Percentiles rank a stretch among this genome's conserved stretches.
Evolutionary conservation across 2,113 vertebrate genomes (phyloP).

Genomic region (Ptilonorhynchus violaceus): DNA sequence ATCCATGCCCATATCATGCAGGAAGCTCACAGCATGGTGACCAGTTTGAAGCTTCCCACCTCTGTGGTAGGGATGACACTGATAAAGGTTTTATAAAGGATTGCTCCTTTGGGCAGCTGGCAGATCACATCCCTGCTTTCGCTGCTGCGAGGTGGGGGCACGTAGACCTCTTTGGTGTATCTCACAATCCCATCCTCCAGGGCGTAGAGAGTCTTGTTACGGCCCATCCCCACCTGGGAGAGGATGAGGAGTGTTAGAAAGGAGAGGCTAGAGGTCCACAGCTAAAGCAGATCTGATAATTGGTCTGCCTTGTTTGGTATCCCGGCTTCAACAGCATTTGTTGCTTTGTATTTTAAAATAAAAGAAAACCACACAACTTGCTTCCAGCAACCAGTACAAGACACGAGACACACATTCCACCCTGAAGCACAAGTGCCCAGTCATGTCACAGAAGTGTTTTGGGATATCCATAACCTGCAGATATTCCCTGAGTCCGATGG

Average conservation of each 20-base stretch:
- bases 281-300: background rate
- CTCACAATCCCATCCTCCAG: constrained; percentile 88
- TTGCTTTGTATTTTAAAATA: background rate
- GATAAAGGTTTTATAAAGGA: constrained; percentile 96
- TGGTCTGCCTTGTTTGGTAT: background rate
- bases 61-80: constrained; percentile 82
- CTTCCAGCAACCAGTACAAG: background rate
- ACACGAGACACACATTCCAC: background rate
- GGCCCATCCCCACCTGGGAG: constrained; percentile 88
- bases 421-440: background rate
- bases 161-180: constrained; percentile 91
- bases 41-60: constrained; percentile 85
- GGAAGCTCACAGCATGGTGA: constrained; percentile 82
- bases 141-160: constrained; percentile 76
- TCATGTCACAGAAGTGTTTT: background rate
- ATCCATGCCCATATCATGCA: fast-evolving
- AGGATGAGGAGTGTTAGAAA: background rate
- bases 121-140: constrained; percentile 77
- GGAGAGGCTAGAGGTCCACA: background rate
- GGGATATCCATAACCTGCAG: background rate
- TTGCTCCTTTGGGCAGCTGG: constrained; percentile 80
- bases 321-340: background rate
- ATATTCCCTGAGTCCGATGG: background rate
- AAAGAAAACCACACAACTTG: background rate
- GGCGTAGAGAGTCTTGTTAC: constrained; percentile 86